phyloP scores from a whole-genome alignment of 2,888 invertebrate species.

The Drosophila formosana region DNA sequence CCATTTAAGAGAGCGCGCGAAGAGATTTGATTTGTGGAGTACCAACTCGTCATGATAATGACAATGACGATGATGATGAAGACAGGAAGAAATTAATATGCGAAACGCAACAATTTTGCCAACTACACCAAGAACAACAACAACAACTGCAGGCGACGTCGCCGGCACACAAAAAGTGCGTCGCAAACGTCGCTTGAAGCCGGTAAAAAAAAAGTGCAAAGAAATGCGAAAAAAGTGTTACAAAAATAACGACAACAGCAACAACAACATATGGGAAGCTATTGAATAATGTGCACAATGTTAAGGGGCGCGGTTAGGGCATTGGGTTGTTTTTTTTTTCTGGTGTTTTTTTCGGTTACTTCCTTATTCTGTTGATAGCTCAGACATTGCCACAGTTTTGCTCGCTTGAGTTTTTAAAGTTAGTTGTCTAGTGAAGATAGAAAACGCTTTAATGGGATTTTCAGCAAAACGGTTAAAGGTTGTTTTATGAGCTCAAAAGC shows the following conservation, averaged over 20 bases:
- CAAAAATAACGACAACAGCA: conserved; percentile 45
- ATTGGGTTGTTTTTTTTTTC: conserved; percentile 20
- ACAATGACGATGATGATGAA: conserved; percentile 47
- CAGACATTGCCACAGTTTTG: conserved; percentile 16
- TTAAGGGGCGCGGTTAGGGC: conserved; percentile 59
- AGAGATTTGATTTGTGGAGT: conserved; percentile 34
- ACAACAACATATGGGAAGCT: conserved; percentile 51
- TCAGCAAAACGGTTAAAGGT: background rate
- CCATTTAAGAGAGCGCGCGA: conserved; percentile 53
- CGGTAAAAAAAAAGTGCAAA: conserved; percentile 54
- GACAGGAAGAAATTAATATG: conserved; percentile 76
- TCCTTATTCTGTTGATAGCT: conserved; percentile 2
- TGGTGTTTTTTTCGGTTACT: background rate
- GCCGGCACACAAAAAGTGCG: conserved; percentile 53
- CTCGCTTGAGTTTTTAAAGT: conserved; percentile 11
- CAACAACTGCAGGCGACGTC: conserved; percentile 21
- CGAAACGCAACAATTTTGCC: conserved; percentile 82
- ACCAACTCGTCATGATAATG: conserved; percentile 40
- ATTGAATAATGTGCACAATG: conserved; percentile 56
- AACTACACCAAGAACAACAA: conserved; percentile 56
- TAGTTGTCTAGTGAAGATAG: background rate
- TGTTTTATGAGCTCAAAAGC: background rate
- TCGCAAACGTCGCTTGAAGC: conserved; percentile 55
- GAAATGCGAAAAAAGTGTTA: conserved; percentile 33
- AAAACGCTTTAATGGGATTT: conserved; percentile 1